These are phyloP conservation scores for Urocolius indicus DNA, from an alignment of 2,113 vertebrate genomes.

Conservation along the genomic window DNA sequence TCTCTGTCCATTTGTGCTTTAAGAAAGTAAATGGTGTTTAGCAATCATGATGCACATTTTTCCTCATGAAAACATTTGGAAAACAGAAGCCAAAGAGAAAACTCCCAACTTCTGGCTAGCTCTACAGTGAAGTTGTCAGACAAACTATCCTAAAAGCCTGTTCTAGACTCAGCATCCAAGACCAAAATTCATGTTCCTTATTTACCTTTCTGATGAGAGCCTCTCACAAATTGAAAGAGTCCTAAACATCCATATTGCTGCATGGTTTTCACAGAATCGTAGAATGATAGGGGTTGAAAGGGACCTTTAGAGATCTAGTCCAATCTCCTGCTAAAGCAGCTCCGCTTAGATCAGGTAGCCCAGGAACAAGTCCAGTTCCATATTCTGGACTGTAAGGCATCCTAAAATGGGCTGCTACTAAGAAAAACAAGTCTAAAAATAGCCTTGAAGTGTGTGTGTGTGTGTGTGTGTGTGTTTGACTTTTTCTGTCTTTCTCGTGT, in stretches of 20 bases:
- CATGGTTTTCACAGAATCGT: background rate
- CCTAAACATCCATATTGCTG: background rate
- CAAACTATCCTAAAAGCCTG: background rate
- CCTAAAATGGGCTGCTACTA: background rate
- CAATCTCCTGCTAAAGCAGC: too few species aligned
- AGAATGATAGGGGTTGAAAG: too few species aligned
- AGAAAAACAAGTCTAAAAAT: constrained; percentile 8
- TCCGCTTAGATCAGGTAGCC: too few species aligned
- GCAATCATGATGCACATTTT: background rate
- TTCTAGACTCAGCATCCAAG: background rate
- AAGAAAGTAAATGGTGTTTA: background rate
- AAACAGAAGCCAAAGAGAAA: background rate
- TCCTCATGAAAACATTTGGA: background rate
- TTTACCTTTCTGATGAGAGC: background rate
- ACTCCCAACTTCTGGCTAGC: background rate
- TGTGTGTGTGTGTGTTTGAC: background rate
- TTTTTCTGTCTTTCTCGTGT: background rate
- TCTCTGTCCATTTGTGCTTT: background rate
- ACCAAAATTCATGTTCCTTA: background rate
- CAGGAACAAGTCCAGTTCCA: background rate
- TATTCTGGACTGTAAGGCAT: background rate
- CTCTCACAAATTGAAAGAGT: background rate
- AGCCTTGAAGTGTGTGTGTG: background rate
- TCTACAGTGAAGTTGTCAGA: background rate
- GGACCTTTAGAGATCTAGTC: too few species aligned